Base-by-base conservation (phyloP, 1,140 invertebrate genomes). In the Pomacea maculata region DNA sequence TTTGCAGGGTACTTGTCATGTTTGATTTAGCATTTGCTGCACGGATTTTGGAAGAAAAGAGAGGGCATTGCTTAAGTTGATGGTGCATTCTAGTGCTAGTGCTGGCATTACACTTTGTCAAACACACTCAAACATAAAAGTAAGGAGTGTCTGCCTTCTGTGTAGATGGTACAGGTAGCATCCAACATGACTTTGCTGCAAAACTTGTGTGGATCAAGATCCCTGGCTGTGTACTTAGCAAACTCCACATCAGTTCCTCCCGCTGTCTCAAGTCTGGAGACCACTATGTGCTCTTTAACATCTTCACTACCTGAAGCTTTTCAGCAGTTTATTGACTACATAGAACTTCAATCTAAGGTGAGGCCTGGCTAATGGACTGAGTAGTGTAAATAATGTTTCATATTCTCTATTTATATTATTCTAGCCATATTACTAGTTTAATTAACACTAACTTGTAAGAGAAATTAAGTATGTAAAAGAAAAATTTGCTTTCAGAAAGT, bases 251-350 rank as follows among this genome's bases (percentile, higher is more conserved):
- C 64, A 1, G 52, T 80, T 19, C 61, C 63, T 29, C n/a, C 63
- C 15, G 45, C 76, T 52, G 76, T 77, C 7, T 64, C 11, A 71
- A 74, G 78, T 54, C 19, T 84, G 72, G 57, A 80, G 25, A 81
- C 76, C 7, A 54, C 82, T 0, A 57, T 84, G 70, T 84, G 83
- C 65, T 78, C 79, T 21, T 65, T 80, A 45, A 68, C 73, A 29
- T 70, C 74, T 1, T 29, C 67, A 7, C 67, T 84, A 19, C 70
- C 75, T 11, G n/a, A 65, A 21, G 73, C 61, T 10, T 71, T 83
- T 25, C 45, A 65, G 5, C 67, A 72, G 45, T 79, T 79, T 64
- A 70, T 79, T 65, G 73, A 81, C 45, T 79, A 81, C 67, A 61
- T 78, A 54, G 34, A 76, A 14, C 74, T 83, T 25, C 21, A 52